These are phyloP conservation scores for Peromyscus maniculatus DNA, from an alignment of 2,113 vertebrate species.

Conservation along the genomic window DNA sequence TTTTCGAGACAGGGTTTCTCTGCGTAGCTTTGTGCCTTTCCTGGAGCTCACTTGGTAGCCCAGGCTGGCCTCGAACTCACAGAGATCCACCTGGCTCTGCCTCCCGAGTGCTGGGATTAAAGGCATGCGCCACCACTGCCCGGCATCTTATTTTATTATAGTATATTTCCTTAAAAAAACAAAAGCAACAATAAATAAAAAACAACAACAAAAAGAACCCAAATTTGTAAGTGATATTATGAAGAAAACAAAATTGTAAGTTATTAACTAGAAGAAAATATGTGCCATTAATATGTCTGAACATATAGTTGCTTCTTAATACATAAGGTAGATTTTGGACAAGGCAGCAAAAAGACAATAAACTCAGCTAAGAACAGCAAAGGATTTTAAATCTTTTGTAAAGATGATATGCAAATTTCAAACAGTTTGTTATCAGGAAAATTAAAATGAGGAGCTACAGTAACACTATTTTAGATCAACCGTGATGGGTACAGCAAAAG, in stretches of 20 bases:
- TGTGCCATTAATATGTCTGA: not conserved
- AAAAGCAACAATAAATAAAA: not conserved
- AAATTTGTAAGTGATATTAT: not conserved
- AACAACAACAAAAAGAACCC: not conserved
- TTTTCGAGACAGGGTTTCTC: too few species aligned
- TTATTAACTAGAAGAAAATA: not conserved
- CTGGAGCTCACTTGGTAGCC: too few species aligned
- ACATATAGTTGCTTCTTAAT: not conserved
- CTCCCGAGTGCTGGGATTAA: too few species aligned
- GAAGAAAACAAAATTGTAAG: not conserved
- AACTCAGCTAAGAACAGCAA: not conserved
- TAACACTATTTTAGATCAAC: not conserved
- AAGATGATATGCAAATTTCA: not conserved
- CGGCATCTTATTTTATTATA: not conserved
- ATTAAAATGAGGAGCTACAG: not conserved
- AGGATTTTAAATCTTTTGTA: not conserved
- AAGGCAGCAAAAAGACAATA: not conserved
- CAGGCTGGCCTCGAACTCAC: too few species aligned
- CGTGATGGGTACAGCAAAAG: not conserved
- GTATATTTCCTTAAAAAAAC: not conserved
- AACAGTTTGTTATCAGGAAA: not conserved
- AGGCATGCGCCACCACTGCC: too few species aligned
- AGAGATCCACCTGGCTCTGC: too few species aligned
- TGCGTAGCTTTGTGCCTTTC: too few species aligned
- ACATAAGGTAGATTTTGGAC: not conserved